phyloP scores from a whole-genome alignment of 2,888 invertebrate species.

The Atethmia centrago region DNA sequence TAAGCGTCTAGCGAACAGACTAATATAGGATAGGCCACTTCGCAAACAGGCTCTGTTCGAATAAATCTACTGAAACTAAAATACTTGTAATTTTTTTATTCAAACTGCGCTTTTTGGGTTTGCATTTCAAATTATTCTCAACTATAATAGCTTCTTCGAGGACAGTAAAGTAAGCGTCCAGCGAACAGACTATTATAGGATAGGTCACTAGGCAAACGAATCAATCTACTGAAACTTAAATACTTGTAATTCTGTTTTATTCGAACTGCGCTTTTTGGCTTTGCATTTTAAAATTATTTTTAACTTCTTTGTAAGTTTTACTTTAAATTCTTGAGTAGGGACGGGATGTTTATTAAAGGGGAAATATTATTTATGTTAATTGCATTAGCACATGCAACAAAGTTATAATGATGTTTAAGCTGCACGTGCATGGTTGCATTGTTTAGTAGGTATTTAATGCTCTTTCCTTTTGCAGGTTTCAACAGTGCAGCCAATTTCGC shows the following conservation, averaged over 20 bases:
- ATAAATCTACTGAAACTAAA: constrained; percentile 69
- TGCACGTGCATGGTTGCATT: constrained; percentile 39
- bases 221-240: too few species aligned
- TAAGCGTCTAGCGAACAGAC: constrained; percentile 58
- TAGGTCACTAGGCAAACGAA: too few species aligned
- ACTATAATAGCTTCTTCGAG: constrained; percentile 12
- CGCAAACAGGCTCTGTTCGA: constrained; percentile 68
- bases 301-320: background rate
- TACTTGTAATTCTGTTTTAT: background rate
- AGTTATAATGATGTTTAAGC: constrained; percentile 35
- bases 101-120: constrained; percentile 26
- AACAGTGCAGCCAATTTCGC: background rate
- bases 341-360: constrained; percentile 29
- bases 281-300: background rate
- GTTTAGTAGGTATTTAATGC: background rate
- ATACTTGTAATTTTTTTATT: constrained; percentile 50
- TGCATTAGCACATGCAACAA: constrained; percentile 48
- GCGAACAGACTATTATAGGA: constrained; percentile 63
- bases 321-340: constrained; percentile 18
- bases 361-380: constrained; percentile 42
- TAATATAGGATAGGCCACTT: constrained; percentile 70
- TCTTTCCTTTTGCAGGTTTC: background rate
- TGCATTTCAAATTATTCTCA: background rate
- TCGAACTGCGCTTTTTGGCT: constrained; percentile 18
- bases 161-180: constrained; percentile 58